These are phyloP conservation scores for Apodemia duryi DNA, from an alignment of 2,888 invertebrate genomes.

Conservation along the genomic window DNA sequence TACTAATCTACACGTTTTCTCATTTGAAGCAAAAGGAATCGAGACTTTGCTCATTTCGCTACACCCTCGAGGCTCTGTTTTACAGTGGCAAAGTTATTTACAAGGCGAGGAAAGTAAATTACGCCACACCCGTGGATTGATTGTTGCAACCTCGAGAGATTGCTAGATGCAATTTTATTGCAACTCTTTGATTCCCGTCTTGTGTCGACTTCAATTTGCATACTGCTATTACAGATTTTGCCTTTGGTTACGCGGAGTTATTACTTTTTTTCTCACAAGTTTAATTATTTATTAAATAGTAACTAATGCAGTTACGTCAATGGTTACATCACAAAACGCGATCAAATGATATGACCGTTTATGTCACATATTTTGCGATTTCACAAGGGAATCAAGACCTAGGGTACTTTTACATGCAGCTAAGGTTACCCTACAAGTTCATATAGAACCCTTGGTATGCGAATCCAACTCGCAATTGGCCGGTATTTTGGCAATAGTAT, in stretches of 20 bases:
- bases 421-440: too few species aligned
- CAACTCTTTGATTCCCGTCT: slow-evolving; percentile 13
- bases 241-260: not conserved
- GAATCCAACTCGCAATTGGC: too few species aligned
- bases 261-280: not conserved
- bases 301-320: too few species aligned
- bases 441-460: too few species aligned
- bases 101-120: slow-evolving; percentile 64
- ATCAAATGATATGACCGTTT: too few species aligned
- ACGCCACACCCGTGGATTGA: slow-evolving; percentile 56
- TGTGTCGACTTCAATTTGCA: slow-evolving; percentile 13
- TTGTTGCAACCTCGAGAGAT: slow-evolving; percentile 54
- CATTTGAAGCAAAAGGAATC: slow-evolving; percentile 18
- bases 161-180: slow-evolving; percentile 49
- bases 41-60: slow-evolving; percentile 32
- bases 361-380: too few species aligned
- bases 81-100: slow-evolving; percentile 47
- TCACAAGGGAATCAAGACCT: too few species aligned
- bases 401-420: too few species aligned
- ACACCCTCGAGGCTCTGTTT: slow-evolving; percentile 31
- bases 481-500: too few species aligned
- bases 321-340: too few species aligned
- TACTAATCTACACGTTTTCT: slow-evolving; percentile 16
- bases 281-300: not conserved
- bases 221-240: not conserved